A percentile compares a stretch with the other conserved stretches of the same genome.
Conservation (phyloP, 2,797 vertebrate genomes). For the Pipistrellus nathusii region DNA sequence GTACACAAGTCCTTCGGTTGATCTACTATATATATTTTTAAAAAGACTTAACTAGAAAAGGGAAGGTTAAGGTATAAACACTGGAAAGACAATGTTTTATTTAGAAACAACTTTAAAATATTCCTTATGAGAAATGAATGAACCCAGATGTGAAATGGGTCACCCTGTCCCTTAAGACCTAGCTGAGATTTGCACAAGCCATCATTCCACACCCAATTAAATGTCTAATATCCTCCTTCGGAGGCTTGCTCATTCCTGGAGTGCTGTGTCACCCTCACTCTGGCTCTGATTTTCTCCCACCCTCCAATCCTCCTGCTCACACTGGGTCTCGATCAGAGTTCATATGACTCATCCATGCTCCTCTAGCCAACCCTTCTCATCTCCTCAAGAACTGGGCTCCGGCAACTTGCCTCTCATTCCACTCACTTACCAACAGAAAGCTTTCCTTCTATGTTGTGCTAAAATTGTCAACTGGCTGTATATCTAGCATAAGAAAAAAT, state of each 20-base stretch:
- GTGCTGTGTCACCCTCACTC: not conserved
- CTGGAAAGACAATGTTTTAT: not conserved
- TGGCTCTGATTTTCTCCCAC: not conserved
- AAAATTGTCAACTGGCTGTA: not conserved
- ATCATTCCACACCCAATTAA: not conserved
- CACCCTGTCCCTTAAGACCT: not conserved
- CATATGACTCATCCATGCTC: not conserved
- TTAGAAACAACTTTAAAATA: conserved; percentile 13
- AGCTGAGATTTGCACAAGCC: not conserved
- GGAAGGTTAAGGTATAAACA: not conserved
- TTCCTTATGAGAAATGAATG: not conserved
- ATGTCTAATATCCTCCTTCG: not conserved
- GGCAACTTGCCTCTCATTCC: not conserved
- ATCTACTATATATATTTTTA: too few relatives aligned
- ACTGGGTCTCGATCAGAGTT: not conserved
- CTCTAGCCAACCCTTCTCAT: not conserved
- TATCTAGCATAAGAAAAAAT: not conserved
- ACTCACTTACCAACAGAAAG: not conserved
- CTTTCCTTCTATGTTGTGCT: not conserved
- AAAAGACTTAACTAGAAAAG: not conserved
- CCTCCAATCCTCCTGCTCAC: not conserved
- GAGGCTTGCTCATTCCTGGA: not conserved
- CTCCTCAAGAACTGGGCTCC: not conserved
- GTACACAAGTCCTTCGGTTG: too few relatives aligned
- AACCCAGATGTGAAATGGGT: conserved; percentile 3